phyloP scores from a whole-genome alignment of 2,888 invertebrate species.

The Yponomeuta cagnagella region DNA sequence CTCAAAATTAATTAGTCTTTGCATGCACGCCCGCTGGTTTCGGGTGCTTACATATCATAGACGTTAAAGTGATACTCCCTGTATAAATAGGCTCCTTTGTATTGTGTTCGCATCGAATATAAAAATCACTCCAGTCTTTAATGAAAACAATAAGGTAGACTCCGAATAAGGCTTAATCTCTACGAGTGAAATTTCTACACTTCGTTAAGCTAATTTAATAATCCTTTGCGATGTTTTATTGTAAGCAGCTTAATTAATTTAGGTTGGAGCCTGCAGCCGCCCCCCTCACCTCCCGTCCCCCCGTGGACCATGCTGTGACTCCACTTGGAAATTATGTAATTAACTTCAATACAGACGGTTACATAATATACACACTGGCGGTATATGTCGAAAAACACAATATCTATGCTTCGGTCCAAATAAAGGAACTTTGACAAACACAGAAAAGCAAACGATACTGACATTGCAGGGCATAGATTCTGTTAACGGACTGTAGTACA shows the following conservation, averaged over 20 bases:
- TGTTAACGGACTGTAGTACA: too few relatives aligned
- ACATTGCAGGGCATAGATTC: too few relatives aligned
- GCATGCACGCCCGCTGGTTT: too few relatives aligned
- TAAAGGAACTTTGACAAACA: too few relatives aligned
- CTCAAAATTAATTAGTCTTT: too few relatives aligned
- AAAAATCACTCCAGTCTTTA: background rate
- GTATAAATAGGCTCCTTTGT: background rate
- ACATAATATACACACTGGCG: background rate
- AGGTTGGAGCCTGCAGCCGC: slow-evolving; percentile 26
- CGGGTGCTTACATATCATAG: too few relatives aligned
- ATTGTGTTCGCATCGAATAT: background rate
- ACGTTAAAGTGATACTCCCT: background rate
- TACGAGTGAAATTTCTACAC: slow-evolving; percentile 22
- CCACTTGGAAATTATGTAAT: slow-evolving; percentile 13
- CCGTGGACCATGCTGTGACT: background rate
- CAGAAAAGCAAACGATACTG: too few relatives aligned
- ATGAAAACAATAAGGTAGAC: background rate
- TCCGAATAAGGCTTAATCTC: slow-evolving; percentile 1
- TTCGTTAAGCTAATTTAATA: slow-evolving; percentile 38
- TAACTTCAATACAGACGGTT: slow-evolving; percentile 7
- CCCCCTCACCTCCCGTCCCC: slow-evolving; percentile 5
- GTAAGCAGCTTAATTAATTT: slow-evolving; percentile 51
- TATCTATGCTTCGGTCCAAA: too few relatives aligned
- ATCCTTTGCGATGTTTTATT: slow-evolving; percentile 41
- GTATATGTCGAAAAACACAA: too few relatives aligned